Conservation (phyloP, 2,797 vertebrate species). For the Poecilia picta region DNA sequence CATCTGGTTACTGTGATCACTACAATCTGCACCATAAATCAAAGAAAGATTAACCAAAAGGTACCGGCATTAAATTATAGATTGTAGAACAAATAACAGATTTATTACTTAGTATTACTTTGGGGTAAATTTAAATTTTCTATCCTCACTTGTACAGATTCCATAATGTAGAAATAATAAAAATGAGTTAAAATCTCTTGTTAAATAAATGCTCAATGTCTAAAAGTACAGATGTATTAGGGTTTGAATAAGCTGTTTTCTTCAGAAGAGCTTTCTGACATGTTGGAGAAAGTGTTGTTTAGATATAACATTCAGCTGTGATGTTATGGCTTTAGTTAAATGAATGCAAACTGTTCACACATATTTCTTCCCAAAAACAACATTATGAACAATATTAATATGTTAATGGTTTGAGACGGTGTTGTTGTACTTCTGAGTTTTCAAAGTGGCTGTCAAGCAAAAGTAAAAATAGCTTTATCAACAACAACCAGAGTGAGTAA, state of each 20-base stretch:
- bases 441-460: background rate
- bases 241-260: background rate
- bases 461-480: background rate
- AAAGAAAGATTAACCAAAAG: background rate
- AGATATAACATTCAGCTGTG: background rate
- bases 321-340: background rate
- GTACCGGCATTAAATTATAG: background rate
- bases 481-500: background rate
- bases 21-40: background rate
- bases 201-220: background rate
- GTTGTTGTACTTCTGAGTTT: background rate
- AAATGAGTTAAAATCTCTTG: background rate
- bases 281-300: background rate
- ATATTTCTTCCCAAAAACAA: background rate
- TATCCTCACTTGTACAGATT: background rate
- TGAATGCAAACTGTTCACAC: background rate
- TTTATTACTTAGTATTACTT: background rate
- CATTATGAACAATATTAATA: background rate
- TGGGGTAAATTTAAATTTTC: background rate
- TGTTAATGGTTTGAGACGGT: background rate
- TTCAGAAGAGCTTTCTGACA: background rate
- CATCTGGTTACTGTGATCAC: conserved; percentile 5
- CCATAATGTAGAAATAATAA: background rate
- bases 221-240: background rate
- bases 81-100: background rate